Evolutionary conservation across 2,797 vertebrate genomes (phyloP).

Genomic region (Pangasius larnaudii): DNA sequence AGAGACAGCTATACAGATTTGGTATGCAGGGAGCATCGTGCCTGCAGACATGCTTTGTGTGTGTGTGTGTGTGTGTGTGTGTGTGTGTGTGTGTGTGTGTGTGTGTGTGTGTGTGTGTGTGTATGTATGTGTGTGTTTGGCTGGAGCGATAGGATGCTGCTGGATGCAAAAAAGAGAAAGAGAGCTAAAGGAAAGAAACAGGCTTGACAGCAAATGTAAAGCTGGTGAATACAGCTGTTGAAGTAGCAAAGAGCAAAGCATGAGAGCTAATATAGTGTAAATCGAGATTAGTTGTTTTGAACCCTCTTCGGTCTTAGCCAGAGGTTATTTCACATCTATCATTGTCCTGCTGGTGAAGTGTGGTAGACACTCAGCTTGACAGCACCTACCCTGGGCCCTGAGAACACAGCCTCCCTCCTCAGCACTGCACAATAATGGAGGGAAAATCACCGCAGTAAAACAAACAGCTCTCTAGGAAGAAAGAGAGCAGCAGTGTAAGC

Average conservation of each 20-base stretch:
- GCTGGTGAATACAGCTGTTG: conserved; percentile 1
- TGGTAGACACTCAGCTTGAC: conserved; percentile 20
- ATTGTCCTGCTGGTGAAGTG: conserved; percentile 25
- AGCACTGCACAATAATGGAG: conserved; percentile 47
- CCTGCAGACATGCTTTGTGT: conserved; percentile 52
- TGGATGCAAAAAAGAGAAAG: background rate
- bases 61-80: conserved; percentile 33
- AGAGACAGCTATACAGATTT: conserved; percentile 37
- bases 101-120: conserved; percentile 44
- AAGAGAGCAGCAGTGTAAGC: conserved; percentile 23
- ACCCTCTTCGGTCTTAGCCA: conserved; percentile 42
- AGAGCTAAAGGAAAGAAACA: conserved; percentile 21
- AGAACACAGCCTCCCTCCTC: conserved; percentile 22
- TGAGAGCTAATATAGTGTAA: conserved; percentile 25
- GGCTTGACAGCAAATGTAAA: background rate
- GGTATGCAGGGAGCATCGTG: conserved; percentile 44
- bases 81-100: conserved; percentile 22
- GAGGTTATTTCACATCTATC: conserved; percentile 49
- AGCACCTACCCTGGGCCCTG: conserved; percentile 1
- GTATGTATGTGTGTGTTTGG: conserved; percentile 14
- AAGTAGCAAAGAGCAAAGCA: conserved; percentile 7
- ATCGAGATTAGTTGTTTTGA: conserved; percentile 30
- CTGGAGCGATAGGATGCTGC: conserved; percentile 35
- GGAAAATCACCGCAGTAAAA: conserved; percentile 43
- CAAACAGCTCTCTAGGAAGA: conserved; percentile 45